Evolutionary conservation across 2,888 invertebrate genomes (phyloP).

Genomic region (Epistrophe eligans): DNA sequence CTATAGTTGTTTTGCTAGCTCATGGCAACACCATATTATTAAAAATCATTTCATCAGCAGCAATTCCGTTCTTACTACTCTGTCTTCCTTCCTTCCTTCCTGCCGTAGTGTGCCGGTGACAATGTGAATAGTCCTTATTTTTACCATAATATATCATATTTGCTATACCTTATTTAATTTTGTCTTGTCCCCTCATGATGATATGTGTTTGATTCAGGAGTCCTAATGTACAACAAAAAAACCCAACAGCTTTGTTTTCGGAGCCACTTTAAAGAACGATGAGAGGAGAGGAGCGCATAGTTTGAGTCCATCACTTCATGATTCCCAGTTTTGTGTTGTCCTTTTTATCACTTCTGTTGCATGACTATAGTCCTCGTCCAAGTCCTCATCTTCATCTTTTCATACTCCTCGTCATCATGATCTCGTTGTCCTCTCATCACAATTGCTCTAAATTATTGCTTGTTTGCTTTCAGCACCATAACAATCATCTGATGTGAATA

Average conservation of each 20-base stretch:
- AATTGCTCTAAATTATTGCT: conserved; percentile 5
- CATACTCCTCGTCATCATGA: not conserved
- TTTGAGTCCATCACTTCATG: not conserved
- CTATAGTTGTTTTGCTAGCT: not conserved
- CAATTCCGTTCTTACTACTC: no score
- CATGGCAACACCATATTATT: not conserved
- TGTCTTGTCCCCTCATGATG: not conserved
- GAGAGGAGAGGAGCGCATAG: not conserved
- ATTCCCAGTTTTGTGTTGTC: not conserved
- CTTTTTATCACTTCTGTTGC: not conserved
- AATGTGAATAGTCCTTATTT: not conserved
- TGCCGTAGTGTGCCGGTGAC: not conserved
- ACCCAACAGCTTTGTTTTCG: not conserved
- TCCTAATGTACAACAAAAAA: not conserved
- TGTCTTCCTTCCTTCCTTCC: not conserved
- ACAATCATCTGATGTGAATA: conserved; percentile 2
- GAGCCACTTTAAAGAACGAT: not conserved
- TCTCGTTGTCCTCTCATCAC: not conserved
- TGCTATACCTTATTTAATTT: not conserved
- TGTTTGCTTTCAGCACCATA: not conserved
- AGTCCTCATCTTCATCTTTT: not conserved
- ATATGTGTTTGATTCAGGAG: not conserved
- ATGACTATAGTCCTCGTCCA: not conserved
- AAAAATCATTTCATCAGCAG: no score
- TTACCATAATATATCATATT: not conserved